Conservation (phyloP, 2,888 invertebrate genomes). For the Orchestes rusci region DNA sequence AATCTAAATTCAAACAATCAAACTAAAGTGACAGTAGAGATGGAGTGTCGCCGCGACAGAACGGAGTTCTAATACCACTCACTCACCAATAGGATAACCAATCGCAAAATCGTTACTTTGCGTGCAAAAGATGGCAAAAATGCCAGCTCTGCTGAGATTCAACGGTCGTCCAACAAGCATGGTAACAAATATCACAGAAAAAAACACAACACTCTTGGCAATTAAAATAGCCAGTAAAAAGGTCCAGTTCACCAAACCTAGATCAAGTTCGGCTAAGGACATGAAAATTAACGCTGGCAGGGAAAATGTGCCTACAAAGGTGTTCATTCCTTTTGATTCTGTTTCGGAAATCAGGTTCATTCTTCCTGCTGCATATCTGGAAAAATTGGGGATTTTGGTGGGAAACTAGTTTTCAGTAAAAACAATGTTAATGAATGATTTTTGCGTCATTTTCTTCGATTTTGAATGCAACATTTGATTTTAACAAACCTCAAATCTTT, state of each 20-base stretch:
- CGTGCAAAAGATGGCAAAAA: constrained; percentile 91
- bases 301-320: constrained; percentile 90
- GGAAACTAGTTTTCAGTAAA: neutral
- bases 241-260: constrained; percentile 81
- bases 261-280: constrained; percentile 77
- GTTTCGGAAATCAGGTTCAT: constrained; percentile 72
- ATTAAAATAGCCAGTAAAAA: constrained; percentile 81
- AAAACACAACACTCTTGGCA: constrained; percentile 80
- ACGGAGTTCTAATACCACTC: too few relatives aligned
- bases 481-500: too few relatives aligned
- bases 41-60: too few relatives aligned
- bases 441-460: too few relatives aligned
- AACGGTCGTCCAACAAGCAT: constrained; percentile 72
- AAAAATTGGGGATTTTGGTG: constrained; percentile 13
- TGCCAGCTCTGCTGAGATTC: constrained; percentile 77
- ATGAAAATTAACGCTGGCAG: constrained; percentile 87
- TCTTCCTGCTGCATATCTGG: constrained; percentile 77
- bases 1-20: too few relatives aligned
- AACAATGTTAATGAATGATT: neutral
- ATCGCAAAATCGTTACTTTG: constrained; percentile 98
- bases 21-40: too few relatives aligned
- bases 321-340: constrained; percentile 84
- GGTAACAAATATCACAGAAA: constrained; percentile 68
- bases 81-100: constrained; percentile 87
- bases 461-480: too few relatives aligned